Conservation (phyloP, 64 coral and sea anemone species). For the Dendrophyllia cribrosa region DNA sequence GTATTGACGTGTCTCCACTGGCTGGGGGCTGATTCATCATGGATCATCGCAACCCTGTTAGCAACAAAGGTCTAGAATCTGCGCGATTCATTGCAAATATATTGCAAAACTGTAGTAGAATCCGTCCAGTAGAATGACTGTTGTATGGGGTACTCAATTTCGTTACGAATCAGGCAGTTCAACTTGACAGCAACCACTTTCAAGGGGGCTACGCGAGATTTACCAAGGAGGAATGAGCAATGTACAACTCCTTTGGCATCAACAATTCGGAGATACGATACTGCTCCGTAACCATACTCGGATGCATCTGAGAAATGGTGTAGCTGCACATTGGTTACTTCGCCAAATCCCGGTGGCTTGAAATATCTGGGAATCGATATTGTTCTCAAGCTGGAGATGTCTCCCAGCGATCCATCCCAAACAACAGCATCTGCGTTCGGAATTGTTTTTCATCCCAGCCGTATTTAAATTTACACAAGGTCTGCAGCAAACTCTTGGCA, state of each 20-base stretch:
- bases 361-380: background rate
- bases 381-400: background rate
- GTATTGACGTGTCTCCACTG: no score
- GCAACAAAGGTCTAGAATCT: no score
- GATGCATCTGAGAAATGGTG: conserved; percentile 20
- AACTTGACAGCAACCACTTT: background rate
- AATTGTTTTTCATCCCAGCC: conserved; percentile 32
- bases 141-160: no score
- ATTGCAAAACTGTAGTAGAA: background rate
- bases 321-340: background rate
- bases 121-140: background rate
- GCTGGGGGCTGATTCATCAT: no score
- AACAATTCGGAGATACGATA: no score
- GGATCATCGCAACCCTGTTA: no score
- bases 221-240: no score
- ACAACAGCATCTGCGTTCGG: background rate
- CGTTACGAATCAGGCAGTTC: no score
- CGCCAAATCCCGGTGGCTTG: background rate
- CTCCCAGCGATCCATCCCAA: conserved; percentile 1
- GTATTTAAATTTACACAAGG: background rate
- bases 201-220: background rate
- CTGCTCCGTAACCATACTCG: background rate
- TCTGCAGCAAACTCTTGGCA: background rate
- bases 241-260: no score
- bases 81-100: background rate